These are phyloP conservation scores for Trachops cirrhosus DNA, from an alignment of 2,797 vertebrate species.

Conservation along the genomic window DNA sequence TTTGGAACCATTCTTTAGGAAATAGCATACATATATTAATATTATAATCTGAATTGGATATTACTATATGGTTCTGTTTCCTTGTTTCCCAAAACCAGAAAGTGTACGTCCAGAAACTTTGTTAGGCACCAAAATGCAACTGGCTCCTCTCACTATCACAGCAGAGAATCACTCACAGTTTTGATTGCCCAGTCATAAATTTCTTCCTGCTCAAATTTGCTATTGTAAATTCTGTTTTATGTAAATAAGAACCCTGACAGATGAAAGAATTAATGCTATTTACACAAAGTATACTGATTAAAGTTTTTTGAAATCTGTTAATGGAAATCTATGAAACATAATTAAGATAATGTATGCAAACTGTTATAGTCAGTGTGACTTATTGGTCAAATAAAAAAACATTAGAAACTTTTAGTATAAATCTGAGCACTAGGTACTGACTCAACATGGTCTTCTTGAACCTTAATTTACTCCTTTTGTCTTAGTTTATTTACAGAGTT, in stretches of 20 bases:
- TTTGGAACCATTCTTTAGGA: neutral
- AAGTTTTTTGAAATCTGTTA: neutral
- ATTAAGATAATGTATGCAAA: neutral
- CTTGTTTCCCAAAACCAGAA: neutral
- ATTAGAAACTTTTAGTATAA: neutral
- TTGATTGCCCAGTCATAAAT: neutral
- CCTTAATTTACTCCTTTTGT: neutral
- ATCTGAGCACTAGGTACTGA: neutral
- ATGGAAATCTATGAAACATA: neutral
- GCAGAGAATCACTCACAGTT: neutral
- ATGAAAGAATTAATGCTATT: neutral
- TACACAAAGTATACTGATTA: neutral
- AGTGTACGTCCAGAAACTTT: neutral
- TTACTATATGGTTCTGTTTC: neutral
- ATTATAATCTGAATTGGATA: neutral
- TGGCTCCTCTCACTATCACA: neutral
- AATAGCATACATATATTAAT: neutral
- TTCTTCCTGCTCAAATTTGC: neutral
- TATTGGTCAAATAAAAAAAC: neutral
- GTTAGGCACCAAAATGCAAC: neutral
- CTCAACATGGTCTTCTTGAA: neutral
- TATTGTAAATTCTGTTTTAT: neutral
- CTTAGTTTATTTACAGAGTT: neutral
- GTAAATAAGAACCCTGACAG: neutral
- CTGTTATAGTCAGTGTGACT: neutral